Evolutionary conservation across 2,888 invertebrate species (phyloP).

Genomic region (Loripinus fragilis): DNA sequence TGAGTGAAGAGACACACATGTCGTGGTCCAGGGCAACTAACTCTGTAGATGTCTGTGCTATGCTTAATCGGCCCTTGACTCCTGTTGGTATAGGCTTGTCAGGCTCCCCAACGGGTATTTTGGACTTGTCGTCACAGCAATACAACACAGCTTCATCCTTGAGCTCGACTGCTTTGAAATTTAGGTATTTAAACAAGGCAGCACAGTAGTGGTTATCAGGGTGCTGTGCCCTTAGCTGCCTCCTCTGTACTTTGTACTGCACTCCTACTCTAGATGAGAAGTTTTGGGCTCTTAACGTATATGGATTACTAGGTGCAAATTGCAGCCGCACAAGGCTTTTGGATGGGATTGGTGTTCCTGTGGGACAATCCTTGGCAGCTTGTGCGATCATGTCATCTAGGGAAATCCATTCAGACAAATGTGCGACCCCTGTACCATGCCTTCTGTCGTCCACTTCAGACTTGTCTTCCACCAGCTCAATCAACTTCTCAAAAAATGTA

Average conservation of each 20-base stretch:
- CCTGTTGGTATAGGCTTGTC: neutral
- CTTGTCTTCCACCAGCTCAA: slow-evolving; percentile 9
- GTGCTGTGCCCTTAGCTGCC: slow-evolving; percentile 40
- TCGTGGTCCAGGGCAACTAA: neutral
- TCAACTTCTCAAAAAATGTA: slow-evolving; percentile 36
- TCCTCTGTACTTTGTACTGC: slow-evolving; percentile 48
- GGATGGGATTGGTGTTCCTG: slow-evolving; percentile 43
- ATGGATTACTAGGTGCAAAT: slow-evolving; percentile 49
- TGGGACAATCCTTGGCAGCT: slow-evolving; percentile 44
- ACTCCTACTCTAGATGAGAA: slow-evolving; percentile 38
- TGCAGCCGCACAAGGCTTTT: slow-evolving; percentile 43
- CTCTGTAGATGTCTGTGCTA: neutral
- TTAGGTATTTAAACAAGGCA: slow-evolving; percentile 47
- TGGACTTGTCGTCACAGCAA: slow-evolving; percentile 29
- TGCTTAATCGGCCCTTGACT: neutral
- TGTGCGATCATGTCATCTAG: slow-evolving; percentile 35
- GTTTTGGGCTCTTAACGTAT: slow-evolving; percentile 27
- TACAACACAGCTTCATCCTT: slow-evolving; percentile 8
- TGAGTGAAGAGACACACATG: neutral
- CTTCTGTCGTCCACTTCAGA: slow-evolving; percentile 53
- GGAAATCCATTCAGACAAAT: slow-evolving; percentile 46
- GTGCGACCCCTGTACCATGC: slow-evolving; percentile 39
- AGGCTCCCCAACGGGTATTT: neutral
- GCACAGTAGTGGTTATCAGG: slow-evolving; percentile 42
- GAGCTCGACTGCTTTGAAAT: slow-evolving; percentile 20